Percentiles rank a stretch among this genome's conserved stretches.
These are phyloP conservation scores for Lutjanus erythropterus DNA, from an alignment of 2,113 vertebrate genomes.

Conservation along the genomic window DNA sequence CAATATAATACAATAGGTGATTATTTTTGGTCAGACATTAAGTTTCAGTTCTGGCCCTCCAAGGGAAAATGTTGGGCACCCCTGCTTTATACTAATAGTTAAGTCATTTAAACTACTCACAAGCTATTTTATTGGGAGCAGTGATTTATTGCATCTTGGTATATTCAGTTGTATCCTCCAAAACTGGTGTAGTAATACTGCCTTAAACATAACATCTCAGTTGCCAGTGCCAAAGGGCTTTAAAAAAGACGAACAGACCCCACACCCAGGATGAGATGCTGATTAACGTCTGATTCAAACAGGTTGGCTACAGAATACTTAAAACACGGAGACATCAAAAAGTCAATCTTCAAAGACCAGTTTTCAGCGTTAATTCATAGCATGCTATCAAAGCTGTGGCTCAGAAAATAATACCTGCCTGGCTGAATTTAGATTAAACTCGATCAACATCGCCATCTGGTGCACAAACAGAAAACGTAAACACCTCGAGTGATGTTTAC, in stretches of 20 bases:
- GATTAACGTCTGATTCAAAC: conserved; percentile 4
- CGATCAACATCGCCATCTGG: conserved; percentile 1
- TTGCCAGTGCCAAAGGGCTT: no score
- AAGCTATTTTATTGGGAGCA: background rate
- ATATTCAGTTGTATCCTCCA: background rate
- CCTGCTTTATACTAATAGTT: no score
- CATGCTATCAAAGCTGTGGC: background rate
- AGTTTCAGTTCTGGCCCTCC: no score
- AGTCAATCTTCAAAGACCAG: background rate
- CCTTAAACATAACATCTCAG: background rate
- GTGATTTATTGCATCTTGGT: background rate
- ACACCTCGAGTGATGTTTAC: background rate
- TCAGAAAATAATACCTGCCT: background rate
- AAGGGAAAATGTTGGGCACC: no score
- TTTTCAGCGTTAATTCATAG: background rate
- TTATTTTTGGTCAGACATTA: no score
- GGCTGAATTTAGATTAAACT: background rate
- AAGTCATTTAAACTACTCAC: background rate
- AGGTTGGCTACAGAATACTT: background rate
- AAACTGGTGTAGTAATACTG: background rate
- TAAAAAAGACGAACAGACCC: background rate
- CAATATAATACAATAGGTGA: no score
- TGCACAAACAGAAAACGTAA: background rate
- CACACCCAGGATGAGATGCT: background rate
- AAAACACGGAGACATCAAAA: background rate